phyloP scores from a whole-genome alignment of 2,797 vertebrate genomes.

The Coendou prehensilis region DNA sequence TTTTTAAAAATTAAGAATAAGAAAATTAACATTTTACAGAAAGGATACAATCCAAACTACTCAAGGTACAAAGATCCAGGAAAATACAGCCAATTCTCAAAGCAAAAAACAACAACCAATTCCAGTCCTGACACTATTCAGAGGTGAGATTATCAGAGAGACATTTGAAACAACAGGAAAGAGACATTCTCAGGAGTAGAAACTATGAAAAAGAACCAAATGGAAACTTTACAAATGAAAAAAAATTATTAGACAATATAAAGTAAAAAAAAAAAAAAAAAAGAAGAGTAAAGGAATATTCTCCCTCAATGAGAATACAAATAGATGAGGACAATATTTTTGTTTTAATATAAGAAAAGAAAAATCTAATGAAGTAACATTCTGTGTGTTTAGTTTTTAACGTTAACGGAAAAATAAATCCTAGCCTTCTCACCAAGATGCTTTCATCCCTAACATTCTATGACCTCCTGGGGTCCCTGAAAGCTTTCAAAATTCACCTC shows the following conservation, averaged over 20 bases:
- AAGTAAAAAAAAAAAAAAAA: background rate
- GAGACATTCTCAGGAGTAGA: background rate
- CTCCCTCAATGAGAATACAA: background rate
- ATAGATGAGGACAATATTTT: background rate
- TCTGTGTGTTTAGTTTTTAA: constrained; percentile 6
- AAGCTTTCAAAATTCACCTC: background rate
- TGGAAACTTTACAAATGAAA: background rate
- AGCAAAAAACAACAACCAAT: background rate
- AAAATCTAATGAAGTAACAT: background rate
- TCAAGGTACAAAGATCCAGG: background rate
- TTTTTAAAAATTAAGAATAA: background rate
- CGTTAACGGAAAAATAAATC: background rate
- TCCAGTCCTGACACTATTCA: background rate
- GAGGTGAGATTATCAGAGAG: background rate
- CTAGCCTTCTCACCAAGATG: background rate
- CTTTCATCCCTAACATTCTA: background rate
- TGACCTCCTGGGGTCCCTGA: background rate
- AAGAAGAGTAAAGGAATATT: background rate
- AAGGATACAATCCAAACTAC: background rate
- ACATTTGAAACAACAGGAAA: background rate
- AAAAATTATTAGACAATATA: constrained; percentile 21
- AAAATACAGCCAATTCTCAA: constrained; percentile 10
- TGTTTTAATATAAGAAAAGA: constrained; percentile 19
- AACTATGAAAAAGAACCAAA: constrained; percentile 39
- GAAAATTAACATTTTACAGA: background rate